A percentile compares a stretch with the other conserved stretches of the same genome.
Evolutionary conservation across 2,888 invertebrate genomes (phyloP).

Genomic region (Nephrotoma flavescens): DNA sequence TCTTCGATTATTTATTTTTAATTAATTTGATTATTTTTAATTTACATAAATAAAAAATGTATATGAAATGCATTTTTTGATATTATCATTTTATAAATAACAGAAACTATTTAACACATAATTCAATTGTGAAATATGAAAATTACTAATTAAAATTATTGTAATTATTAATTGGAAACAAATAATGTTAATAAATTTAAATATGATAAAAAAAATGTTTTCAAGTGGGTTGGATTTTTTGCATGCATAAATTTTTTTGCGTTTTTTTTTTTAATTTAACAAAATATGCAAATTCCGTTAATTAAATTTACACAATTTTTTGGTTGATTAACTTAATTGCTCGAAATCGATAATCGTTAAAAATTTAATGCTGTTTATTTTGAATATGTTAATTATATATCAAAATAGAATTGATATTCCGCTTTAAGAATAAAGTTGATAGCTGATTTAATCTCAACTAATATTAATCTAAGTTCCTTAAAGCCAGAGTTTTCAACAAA

Average conservation of each 20-base stretch:
- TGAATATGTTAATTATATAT: too few relatives aligned
- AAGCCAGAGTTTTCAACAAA: too few relatives aligned
- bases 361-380: too few relatives aligned
- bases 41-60: not conserved
- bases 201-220: not conserved
- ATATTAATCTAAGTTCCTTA: too few relatives aligned
- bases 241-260: not conserved
- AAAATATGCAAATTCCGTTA: too few relatives aligned
- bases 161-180: not conserved
- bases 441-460: too few relatives aligned
- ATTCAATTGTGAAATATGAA: not conserved
- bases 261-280: too few relatives aligned
- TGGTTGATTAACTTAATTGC: too few relatives aligned
- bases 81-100: not conserved
- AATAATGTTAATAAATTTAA: not conserved
- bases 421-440: too few relatives aligned
- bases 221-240: not conserved
- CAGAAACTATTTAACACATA: not conserved
- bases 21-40: not conserved
- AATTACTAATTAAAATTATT: not conserved
- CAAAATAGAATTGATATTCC: too few relatives aligned
- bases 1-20: not conserved
- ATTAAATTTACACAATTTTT: too few relatives aligned
- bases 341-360: too few relatives aligned
- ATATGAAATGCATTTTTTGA: not conserved